These are phyloP conservation scores for Crepidodera aurea DNA, from an alignment of 2,888 invertebrate species.

Conservation along the genomic window DNA sequence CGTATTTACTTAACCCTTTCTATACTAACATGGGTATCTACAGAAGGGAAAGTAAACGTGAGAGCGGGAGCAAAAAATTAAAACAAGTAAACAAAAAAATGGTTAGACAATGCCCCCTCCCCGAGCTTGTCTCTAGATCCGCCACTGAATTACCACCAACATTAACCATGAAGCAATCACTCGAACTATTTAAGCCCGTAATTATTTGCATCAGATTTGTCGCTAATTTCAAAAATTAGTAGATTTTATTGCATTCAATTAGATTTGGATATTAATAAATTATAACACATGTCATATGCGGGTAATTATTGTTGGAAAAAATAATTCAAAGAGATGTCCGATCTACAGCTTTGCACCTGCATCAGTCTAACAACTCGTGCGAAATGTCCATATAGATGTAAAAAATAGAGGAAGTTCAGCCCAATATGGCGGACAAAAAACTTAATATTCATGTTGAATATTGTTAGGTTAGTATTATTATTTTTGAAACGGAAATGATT, in stretches of 20 bases:
- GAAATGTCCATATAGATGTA: neutral
- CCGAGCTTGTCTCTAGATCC: no score
- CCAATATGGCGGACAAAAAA: no score
- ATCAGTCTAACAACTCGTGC: neutral
- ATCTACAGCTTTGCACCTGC: constrained; percentile 10
- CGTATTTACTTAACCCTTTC: no score
- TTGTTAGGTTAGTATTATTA: no score
- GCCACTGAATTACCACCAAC: no score
- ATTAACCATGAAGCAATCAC: no score
- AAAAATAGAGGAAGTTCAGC: neutral
- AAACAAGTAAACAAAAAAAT: neutral
- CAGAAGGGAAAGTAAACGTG: no score
- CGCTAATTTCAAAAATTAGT: neutral
- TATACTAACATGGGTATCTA: no score
- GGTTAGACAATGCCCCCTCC: neutral
- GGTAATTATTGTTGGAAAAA: neutral
- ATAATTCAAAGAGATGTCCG: constrained; percentile 8
- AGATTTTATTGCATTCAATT: neutral
- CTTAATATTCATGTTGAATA: no score
- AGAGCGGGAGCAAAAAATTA: no score
- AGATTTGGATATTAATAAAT: neutral
- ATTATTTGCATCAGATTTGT: neutral
- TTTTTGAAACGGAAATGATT: no score
- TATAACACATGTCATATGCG: neutral
- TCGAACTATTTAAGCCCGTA: neutral